Evolutionary conservation across 2,888 invertebrate genomes (phyloP), one percentile per base, ranked within the genome.

Genomic region (Aleiodes alternator): DNA sequence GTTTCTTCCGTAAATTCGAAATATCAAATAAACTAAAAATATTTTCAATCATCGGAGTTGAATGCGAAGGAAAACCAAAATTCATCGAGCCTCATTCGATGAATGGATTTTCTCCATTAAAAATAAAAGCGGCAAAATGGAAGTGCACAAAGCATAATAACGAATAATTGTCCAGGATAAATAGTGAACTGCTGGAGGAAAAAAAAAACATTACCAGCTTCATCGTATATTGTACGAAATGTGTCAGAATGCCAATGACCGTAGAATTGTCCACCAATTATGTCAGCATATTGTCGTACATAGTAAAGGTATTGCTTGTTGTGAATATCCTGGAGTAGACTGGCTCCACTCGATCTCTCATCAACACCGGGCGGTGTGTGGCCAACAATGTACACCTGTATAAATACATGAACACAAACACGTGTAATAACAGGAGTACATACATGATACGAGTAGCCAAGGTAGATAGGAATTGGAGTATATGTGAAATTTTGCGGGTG

Each of bases 221-320:
- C 93, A 86, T 94, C 95, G 90, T 96, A 96, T 85, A 97, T 94
- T 78, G 96, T 93, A 56, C 97, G 92, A 90, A 97, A 97, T 0
- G 96, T 96, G 88, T 97, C 97, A 68, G 96, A 96, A 90, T 97
- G 97, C 80, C 96, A 92, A 87, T 97, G 97, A 5, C 97, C 97
- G 86, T 96, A 97, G 91, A 97, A 96, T 90, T 97, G 97, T 29
- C 96, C 96, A 38, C 95, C 94, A 82, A 97, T 97, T 84, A 96
- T 94, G 84, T 93, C 92, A 48, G 96, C 93, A 87, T 95, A 94
- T 78, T 93, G 93, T 14, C 95, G 92, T n/a, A 97, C 93, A 78
- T 94, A 90, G 76, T 93, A 92, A 75, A 97, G 90, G 87, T 96
- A 97, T 80, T 92, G 92, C 51, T 92, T 92, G 90, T 96, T 97